Conservation (phyloP, 2,888 invertebrate genomes). For the Galeopsomyia nigrocyanea region DNA sequence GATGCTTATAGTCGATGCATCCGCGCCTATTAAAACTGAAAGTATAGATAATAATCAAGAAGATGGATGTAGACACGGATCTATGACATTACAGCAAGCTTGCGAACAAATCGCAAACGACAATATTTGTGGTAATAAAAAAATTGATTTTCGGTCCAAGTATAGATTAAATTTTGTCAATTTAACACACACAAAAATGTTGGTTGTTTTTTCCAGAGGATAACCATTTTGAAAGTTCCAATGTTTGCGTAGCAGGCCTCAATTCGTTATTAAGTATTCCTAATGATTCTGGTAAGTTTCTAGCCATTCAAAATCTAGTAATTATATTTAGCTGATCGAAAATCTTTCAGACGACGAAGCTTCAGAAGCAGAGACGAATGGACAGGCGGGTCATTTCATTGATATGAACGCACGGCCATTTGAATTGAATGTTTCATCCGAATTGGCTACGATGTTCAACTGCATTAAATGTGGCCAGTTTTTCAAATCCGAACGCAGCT, state of each 20-base stretch:
- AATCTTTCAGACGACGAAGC: too few relatives aligned
- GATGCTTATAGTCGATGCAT: too few relatives aligned
- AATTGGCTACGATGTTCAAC: not conserved
- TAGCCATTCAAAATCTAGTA: not conserved
- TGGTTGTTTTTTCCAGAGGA: too few relatives aligned
- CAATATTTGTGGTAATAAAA: not conserved
- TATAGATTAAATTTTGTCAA: not conserved
- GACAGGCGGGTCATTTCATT: too few relatives aligned
- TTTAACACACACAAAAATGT: too few relatives aligned
- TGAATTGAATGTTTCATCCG: too few relatives aligned
- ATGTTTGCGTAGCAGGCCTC: too few relatives aligned
- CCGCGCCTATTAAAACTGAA: not conserved
- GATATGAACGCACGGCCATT: too few relatives aligned
- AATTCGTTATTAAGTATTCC: not conserved
- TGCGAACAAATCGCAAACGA: conserved; percentile 1
- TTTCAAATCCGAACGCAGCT: not conserved
- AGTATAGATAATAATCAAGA: not conserved
- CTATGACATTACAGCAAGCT: not conserved
- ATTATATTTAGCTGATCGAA: too few relatives aligned
- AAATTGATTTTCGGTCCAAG: not conserved
- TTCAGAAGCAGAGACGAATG: too few relatives aligned
- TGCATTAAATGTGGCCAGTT: not conserved
- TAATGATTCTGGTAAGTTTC: conserved; percentile 2
- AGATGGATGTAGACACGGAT: not conserved
- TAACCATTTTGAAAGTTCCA: too few relatives aligned